phyloP scores from a whole-genome alignment of 2,888 invertebrate genomes.

The Agrypnus murinus region DNA sequence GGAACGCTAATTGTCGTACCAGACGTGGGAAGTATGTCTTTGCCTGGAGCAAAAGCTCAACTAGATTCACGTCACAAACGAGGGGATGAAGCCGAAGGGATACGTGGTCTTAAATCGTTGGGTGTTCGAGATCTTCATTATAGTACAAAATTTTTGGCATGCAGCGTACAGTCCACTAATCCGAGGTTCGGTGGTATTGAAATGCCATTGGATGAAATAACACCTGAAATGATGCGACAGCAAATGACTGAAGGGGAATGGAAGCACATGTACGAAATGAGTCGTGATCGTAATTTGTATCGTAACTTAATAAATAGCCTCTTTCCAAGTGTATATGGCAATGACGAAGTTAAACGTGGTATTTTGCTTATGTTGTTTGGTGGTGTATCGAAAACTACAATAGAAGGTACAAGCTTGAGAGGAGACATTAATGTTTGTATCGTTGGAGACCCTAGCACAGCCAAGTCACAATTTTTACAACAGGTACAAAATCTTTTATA shows the following conservation, averaged over 20 bases:
- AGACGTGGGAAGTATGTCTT: conserved; percentile 90
- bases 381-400: conserved; percentile 95
- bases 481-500: conserved; percentile 75
- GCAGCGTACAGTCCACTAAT: conserved; percentile 91
- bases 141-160: conserved; percentile 94
- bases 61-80: conserved; percentile 82
- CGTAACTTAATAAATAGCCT: conserved; percentile 91
- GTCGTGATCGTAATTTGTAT: conserved; percentile 93
- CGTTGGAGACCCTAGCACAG: conserved; percentile 99
- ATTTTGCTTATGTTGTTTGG: conserved; percentile 97
- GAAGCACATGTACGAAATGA: conserved; percentile 97
- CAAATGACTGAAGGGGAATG: conserved; percentile 96
- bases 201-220: conserved; percentile 88
- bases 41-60: conserved; percentile 92
- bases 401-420: conserved; percentile 91
- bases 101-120: conserved; percentile 72
- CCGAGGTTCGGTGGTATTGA: conserved; percentile 92
- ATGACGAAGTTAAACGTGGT: conserved; percentile 94
- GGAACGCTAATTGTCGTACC: conserved; percentile 98
- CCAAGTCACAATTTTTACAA: conserved; percentile 97
- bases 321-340: conserved; percentile 97
- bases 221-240: conserved; percentile 92
- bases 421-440: conserved; percentile 99
- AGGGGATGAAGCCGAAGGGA: conserved; percentile 85
- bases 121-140: conserved; percentile 91